Percentiles rank a stretch among this genome's conserved stretches.
Conservation (phyloP, 2,888 invertebrate species). For the Ectemnius lituratus region DNA sequence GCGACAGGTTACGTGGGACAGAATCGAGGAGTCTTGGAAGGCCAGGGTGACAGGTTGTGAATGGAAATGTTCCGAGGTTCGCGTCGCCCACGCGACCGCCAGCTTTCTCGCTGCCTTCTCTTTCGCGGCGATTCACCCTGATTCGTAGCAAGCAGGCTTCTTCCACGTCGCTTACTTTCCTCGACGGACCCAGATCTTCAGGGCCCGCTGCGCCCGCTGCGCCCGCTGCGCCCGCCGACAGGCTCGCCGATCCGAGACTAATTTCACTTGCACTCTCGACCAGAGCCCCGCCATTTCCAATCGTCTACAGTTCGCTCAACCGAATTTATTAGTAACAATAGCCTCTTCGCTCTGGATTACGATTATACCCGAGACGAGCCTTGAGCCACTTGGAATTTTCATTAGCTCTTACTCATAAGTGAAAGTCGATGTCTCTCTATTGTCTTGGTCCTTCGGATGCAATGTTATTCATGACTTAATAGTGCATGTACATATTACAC, state of each 20-base stretch:
- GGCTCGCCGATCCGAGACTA: conserved; percentile 60
- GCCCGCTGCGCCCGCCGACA: too few relatives aligned
- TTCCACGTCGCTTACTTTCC: conserved; percentile 50
- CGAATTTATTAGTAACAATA: too few relatives aligned
- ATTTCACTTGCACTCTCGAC: conserved; percentile 64
- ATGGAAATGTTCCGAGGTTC: conserved; percentile 44
- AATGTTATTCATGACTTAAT: too few relatives aligned
- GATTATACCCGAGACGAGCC: too few relatives aligned
- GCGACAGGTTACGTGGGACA: conserved; percentile 29
- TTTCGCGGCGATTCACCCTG: conserved; percentile 49
- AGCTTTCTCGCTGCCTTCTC: conserved; percentile 9
- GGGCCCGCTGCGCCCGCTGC: conserved; percentile 26
- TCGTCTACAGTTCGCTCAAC: too few relatives aligned
- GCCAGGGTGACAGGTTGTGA: conserved; percentile 48
- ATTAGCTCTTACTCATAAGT: too few relatives aligned
- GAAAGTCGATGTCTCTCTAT: too few relatives aligned
- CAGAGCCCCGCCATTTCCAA: background rate
- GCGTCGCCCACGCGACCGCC: conserved; percentile 14
- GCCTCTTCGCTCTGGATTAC: too few relatives aligned
- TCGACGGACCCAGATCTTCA: conserved; percentile 27
- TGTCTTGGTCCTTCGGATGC: background rate
- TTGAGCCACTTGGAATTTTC: too few relatives aligned
- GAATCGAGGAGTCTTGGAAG: conserved; percentile 50
- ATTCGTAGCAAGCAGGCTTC: conserved; percentile 44
- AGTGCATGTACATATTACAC: too few relatives aligned